phyloP scores from a whole-genome alignment of 2,888 invertebrate species.

The Drosophila birchii region DNA sequence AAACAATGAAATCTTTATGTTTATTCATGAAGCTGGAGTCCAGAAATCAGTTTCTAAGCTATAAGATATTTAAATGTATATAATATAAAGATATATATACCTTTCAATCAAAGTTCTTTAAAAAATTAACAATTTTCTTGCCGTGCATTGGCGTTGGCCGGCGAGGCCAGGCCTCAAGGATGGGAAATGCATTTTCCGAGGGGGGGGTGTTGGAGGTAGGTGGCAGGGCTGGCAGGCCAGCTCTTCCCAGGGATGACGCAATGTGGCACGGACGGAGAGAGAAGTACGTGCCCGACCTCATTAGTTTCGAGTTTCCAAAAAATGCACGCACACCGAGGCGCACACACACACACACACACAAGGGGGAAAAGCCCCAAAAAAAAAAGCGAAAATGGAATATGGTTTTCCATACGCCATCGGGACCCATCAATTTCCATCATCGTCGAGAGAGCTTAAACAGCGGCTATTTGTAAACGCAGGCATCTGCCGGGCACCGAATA shows the following conservation, averaged over 20 bases:
- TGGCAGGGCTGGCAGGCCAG: background rate
- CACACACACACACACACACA: background rate
- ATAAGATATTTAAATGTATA: too few species aligned
- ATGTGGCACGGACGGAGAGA: conserved; percentile 27
- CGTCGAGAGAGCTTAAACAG: conserved; percentile 59
- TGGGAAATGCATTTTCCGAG: conserved; percentile 12
- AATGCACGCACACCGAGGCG: conserved; percentile 16
- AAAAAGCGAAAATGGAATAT: conserved; percentile 32
- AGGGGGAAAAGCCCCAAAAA: conserved; percentile 2
- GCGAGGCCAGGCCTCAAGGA: conserved; percentile 14
- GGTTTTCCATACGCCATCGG: conserved; percentile 32
- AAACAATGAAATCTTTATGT: too few species aligned
- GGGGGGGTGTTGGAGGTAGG: background rate
- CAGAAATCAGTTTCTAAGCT: too few species aligned
- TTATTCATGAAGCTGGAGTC: too few species aligned
- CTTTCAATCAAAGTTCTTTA: too few species aligned
- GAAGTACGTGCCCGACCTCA: conserved; percentile 68
- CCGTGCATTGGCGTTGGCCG: background rate
- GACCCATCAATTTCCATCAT: conserved; percentile 39
- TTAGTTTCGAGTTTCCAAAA: conserved; percentile 70
- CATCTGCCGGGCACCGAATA: conserved; percentile 27
- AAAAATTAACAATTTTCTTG: background rate
- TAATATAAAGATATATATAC: too few species aligned
- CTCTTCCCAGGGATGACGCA: conserved; percentile 12
- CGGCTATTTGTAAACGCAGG: conserved; percentile 45